Conservation (phyloP, 1,140 invertebrate species). For the Drosophila kepulauana region DNA sequence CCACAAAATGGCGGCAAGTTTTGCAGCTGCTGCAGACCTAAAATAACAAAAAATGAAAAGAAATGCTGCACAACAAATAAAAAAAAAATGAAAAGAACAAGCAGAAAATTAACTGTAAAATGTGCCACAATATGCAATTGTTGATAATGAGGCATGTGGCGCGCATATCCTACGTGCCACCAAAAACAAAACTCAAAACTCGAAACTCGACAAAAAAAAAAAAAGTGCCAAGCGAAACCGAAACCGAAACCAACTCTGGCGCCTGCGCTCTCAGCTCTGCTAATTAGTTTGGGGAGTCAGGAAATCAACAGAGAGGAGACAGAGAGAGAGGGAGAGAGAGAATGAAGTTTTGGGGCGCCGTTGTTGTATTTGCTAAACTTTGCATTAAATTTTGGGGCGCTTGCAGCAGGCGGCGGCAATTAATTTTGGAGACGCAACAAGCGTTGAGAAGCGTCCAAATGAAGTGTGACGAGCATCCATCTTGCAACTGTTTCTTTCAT, state of each 20-base stretch:
- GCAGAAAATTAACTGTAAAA: constrained; percentile 75
- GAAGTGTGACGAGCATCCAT: constrained; percentile 68
- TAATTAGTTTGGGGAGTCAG: constrained; percentile 65
- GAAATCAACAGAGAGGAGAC: neutral
- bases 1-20: constrained; percentile 44
- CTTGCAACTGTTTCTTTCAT: constrained; percentile 24
- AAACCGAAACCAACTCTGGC: constrained; percentile 53
- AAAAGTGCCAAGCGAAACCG: neutral
- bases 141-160: constrained; percentile 80
- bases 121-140: constrained; percentile 79
- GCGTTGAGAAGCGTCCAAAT: constrained; percentile 76
- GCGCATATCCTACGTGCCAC: constrained; percentile 41
- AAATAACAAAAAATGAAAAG: constrained; percentile 6
- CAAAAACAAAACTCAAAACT: neutral
- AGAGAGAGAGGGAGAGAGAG: neutral
- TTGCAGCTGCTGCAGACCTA: constrained; percentile 34
- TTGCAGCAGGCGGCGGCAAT: constrained; percentile 74
- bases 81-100: constrained; percentile 10
- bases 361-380: constrained; percentile 79
- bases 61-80: neutral
- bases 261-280: constrained; percentile 65
- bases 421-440: constrained; percentile 81
- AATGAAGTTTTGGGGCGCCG: constrained; percentile 24
- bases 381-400: constrained; percentile 80
- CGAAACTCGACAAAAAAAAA: neutral